Percentiles rank a stretch among this genome's conserved stretches.
These are phyloP conservation scores for Rhorus exstirpatorius DNA, from an alignment of 2,888 invertebrate species.

Conservation along the genomic window DNA sequence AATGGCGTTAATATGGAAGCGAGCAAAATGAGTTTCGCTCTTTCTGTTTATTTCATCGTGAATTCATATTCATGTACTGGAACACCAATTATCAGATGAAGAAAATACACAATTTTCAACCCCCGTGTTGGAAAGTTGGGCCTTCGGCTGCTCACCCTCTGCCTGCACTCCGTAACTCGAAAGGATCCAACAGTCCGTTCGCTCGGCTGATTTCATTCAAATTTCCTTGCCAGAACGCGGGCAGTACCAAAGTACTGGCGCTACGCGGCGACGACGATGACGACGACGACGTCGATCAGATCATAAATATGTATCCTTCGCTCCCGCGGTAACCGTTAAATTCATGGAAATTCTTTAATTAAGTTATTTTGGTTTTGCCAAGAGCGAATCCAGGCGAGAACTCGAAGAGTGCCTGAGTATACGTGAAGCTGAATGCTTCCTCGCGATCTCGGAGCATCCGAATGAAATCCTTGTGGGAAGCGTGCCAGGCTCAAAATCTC, in stretches of 20 bases:
- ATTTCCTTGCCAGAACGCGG: conserved; percentile 58
- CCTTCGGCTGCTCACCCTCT: conserved; percentile 26
- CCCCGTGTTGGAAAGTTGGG: conserved; percentile 45
- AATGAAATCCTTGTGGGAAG: conserved; percentile 84
- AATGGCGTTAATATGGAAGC: neutral
- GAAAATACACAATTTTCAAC: conserved; percentile 53
- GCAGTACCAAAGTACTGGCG: conserved; percentile 13
- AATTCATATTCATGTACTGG: conserved; percentile 24
- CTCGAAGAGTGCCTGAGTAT: conserved; percentile 51
- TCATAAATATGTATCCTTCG: conserved; percentile 85
- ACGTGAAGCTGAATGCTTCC: conserved; percentile 31
- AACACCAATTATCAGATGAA: conserved; percentile 60
- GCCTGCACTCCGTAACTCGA: conserved; percentile 43
- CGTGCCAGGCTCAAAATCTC: conserved; percentile 81
- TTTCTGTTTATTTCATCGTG: no score
- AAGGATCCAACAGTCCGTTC: conserved; percentile 59
- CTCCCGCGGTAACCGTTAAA: conserved; percentile 77
- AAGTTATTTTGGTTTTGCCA: conserved; percentile 84
- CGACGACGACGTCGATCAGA: conserved; percentile 70
- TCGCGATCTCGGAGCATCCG: conserved; percentile 71
- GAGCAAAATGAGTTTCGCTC: neutral
- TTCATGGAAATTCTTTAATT: conserved; percentile 86
- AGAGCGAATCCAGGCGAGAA: conserved; percentile 67
- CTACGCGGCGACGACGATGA: conserved; percentile 45
- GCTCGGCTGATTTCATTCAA: conserved; percentile 67